These are phyloP conservation scores for Halesus radiatus DNA, from an alignment of 1,140 invertebrate genomes.

Conservation along the genomic window DNA sequence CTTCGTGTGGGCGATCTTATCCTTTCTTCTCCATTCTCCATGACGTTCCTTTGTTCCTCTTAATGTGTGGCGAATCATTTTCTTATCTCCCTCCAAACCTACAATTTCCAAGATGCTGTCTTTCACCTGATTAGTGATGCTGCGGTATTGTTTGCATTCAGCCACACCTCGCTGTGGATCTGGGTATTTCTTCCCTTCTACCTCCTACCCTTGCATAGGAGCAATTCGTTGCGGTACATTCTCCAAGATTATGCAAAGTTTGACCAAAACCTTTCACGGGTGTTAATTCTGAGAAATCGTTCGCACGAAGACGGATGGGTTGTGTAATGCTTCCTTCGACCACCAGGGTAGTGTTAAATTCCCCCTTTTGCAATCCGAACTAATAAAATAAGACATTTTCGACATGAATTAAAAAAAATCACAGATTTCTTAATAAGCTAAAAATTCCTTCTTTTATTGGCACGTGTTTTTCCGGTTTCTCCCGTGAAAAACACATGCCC, in stretches of 20 bases:
- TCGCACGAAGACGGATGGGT: not conserved
- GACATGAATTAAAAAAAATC: no score
- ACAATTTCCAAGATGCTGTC: not conserved
- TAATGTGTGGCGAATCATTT: constrained; percentile 2
- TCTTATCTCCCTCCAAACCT: not conserved
- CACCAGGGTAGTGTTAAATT: not conserved
- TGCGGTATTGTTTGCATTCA: not conserved
- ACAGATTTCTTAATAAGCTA: no score
- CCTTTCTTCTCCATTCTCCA: not conserved
- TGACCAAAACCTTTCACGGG: not conserved
- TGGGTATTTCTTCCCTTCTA: not conserved
- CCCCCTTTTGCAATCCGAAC: no score
- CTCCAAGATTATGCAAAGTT: constrained; percentile 3
- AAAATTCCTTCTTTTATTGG: no score
- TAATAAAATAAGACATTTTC: no score
- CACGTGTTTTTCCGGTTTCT: no score
- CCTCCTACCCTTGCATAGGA: not conserved
- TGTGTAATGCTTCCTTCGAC: not conserved
- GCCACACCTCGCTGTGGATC: not conserved
- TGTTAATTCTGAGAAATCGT: not conserved
- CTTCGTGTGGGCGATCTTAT: not conserved
- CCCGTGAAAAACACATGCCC: no score
- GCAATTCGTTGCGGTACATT: not conserved
- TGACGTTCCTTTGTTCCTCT: constrained; percentile 7
- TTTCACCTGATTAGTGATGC: constrained; percentile 1